phyloP scores from a whole-genome alignment of 2,888 invertebrate genomes.

The Phania funesta region DNA sequence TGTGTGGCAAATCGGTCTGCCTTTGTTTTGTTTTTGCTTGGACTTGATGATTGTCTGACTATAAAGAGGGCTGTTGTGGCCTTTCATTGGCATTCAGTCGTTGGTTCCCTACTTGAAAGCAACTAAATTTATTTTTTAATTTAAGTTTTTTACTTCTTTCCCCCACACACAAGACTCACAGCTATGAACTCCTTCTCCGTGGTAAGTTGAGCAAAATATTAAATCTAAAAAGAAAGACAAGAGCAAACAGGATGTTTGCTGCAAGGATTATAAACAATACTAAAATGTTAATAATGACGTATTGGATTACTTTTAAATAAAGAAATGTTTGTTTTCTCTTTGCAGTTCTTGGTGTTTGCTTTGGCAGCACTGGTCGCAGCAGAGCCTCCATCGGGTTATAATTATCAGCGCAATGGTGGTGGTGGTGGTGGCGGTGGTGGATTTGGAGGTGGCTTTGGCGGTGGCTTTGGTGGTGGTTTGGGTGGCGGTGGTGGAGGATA shows the following conservation, averaged over 20 bases:
- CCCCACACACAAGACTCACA: constrained; percentile 78
- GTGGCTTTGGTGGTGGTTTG: constrained; percentile 76
- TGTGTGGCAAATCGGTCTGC: constrained; percentile 25
- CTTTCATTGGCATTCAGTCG: constrained; percentile 80
- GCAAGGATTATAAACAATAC: constrained; percentile 52
- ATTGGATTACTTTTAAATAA: neutral
- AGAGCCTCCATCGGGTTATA: constrained; percentile 89
- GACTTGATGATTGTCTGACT: constrained; percentile 70
- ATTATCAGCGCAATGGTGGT: constrained; percentile 86
- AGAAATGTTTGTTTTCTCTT: constrained; percentile 41
- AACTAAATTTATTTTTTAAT: constrained; percentile 79
- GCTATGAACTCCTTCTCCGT: constrained; percentile 81
- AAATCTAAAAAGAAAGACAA: constrained; percentile 27
- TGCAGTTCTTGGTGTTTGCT: constrained; percentile 90
- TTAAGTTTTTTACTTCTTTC: constrained; percentile 78
- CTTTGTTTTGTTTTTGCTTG: constrained; percentile 38
- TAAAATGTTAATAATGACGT: neutral
- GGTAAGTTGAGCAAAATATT: constrained; percentile 74
- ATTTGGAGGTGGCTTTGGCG: constrained; percentile 81
- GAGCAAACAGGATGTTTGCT: constrained; percentile 31
- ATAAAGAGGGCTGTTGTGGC: constrained; percentile 80
- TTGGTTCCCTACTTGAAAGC: constrained; percentile 80
- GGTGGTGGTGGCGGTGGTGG: constrained; percentile 79
- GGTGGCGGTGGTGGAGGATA: constrained; percentile 86
- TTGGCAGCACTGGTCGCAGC: constrained; percentile 88